Base-by-base conservation (phyloP, 2,888 invertebrate genomes). In the Polydrusus pterygomalis region DNA sequence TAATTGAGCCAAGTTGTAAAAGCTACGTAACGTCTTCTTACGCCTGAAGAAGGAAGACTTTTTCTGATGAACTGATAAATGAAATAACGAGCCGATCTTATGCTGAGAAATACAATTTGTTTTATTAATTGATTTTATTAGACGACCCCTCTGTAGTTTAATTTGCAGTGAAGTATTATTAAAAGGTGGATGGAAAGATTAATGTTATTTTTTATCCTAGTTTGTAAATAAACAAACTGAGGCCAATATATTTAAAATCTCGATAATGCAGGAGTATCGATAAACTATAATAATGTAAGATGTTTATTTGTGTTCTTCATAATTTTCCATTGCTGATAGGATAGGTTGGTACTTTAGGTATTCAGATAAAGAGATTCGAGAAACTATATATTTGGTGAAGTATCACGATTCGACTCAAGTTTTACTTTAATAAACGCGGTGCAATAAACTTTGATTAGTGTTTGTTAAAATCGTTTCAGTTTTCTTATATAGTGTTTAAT, bases 301-400 rank as follows among this genome's bases (percentile, higher is more conserved):
- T 79, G 62, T 72, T 80, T 80, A 75, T 77, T 77, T 79, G 68
- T 79, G 76, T 78, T 77, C 70, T 78, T 75, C 77, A 79, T 75
- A 82, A 81, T 79, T 82, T 83, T 83, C 83, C 83, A 82, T 67
- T 81, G 74, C 80, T 81, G 82, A 81, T 82, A 79, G 78, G 34
- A 34, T 34, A 34, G 34, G 34, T 30, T 30, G 30, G 76, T 80
- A 78, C 75, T 56, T 62, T 74, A 75, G 74, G 67, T 63, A 54
- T 34, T 38, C 13, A 51, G 74, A 74, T 77, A 74, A 74, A 63
- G 60, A 40, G 20, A 56, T 25, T 70, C 54, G 47, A 56, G 56
- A 60, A 70, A 60, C 47, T 47, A 47, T 17, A 49, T 49, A 74
- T 63, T 74, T 56, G 65, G 47, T 62, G 45, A 18, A 70, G 65